Base-by-base conservation (phyloP, 1,140 invertebrate species). In the Conus betulinus region DNA sequence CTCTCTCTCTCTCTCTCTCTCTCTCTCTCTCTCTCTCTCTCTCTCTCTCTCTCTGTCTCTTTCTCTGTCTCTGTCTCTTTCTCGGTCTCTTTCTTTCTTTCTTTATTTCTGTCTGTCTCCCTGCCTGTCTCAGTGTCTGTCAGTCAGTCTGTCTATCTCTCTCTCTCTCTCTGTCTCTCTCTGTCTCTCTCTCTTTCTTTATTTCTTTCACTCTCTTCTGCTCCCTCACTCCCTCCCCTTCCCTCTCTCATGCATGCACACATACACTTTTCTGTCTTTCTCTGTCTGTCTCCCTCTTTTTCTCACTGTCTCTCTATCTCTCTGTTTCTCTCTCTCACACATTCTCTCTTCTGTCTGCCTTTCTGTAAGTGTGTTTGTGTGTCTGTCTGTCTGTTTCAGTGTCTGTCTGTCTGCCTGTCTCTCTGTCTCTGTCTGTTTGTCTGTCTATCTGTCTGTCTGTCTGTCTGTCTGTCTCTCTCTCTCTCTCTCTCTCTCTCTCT, bases 1-100 rank as follows among this genome's bases (percentile, higher is more conserved):
- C 55, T 57, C 6, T 57, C 55, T 57, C 55, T 57, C 55, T 57
- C 55, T 57, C 55, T 57, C 55, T 57, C 55, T 57, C 55, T 57
- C 6, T 57, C 13, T 82, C 5, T 53, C 27, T 82, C 67, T 71
- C 67, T 71, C 7, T 86, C 25, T 74, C 52, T 74, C 85, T 51
- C 52, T 39, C 27, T 55, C 51, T 83, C 55, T 76, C 39, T 84
- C 63, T 55, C 74, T 27, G n/a, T 85, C 67, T 85, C 82, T 52
- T 7, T 84, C 79, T 63, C 51, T 79, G 27, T 79, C 39, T 51
- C 52, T 84, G n/a, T 74, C 63, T 88, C n/a, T 6, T 10, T 84
- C n/a, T 55, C 63, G 39, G 25, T 53, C 71, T 53, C 71, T 88
- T 63, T 60, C 63, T 71, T 60, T 84, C 55, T 83, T 53, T 63